A percentile compares a stretch with the other conserved stretches of the same genome.
These are phyloP conservation scores for Pterostichus madidus DNA, from an alignment of 2,888 invertebrate species.

Conservation along the genomic window DNA sequence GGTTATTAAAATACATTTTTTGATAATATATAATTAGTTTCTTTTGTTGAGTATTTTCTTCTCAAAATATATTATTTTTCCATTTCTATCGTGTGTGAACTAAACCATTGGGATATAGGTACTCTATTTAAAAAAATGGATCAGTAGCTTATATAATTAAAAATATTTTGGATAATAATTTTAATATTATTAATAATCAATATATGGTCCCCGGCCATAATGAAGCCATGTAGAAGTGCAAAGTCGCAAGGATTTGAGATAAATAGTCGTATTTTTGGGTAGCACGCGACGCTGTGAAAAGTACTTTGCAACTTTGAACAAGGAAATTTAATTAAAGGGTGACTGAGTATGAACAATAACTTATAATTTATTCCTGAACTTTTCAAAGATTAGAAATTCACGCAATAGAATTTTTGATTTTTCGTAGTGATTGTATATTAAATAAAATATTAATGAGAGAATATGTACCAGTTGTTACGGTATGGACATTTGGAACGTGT, in stretches of 20 bases:
- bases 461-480: too few relatives aligned
- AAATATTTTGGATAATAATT: constrained; percentile 8
- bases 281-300: constrained; percentile 28
- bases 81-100: too few relatives aligned
- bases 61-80: too few relatives aligned
- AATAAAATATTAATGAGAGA: too few relatives aligned
- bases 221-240: neutral
- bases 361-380: constrained; percentile 34
- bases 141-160: neutral
- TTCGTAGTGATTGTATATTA: neutral
- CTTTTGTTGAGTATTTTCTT: too few relatives aligned
- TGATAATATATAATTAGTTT: too few relatives aligned
- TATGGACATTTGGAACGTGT: too few relatives aligned
- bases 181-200: constrained; percentile 3
- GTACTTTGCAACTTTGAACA: constrained; percentile 42
- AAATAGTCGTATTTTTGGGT: neutral
- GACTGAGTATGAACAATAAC: constrained; percentile 39
- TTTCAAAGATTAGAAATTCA: constrained; percentile 39
- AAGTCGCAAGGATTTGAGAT: neutral
- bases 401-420: constrained; percentile 5
- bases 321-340: constrained; percentile 32
- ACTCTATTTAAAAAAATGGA: neutral
- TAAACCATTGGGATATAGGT: too few relatives aligned
- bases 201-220: neutral
- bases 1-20: too few relatives aligned